Evolutionary conservation across 2,888 invertebrate species (phyloP), one percentile per base, ranked within the genome.

Genomic region (Caenorhabditis uteleia): DNA sequence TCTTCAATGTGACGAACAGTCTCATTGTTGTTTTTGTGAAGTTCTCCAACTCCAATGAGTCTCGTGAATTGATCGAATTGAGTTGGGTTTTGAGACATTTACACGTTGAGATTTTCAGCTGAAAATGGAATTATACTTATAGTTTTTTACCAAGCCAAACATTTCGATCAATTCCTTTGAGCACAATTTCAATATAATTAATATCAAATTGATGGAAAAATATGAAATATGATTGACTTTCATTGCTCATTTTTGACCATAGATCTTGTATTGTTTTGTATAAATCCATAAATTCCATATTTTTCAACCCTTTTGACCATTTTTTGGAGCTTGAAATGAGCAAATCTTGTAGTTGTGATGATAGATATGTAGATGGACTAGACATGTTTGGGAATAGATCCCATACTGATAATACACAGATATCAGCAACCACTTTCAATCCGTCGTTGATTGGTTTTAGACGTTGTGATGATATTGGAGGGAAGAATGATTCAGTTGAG

Each of bases 151-250:
- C n/a, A 14, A n/a, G 8, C 4, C 5, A 34, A 34, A 34, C 34
- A 7, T 34, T 34, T 34, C n/a, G 14, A 10, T 5, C 7, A 34
- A 34, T 12, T 12, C 5, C n/a, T 43, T 20, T 4, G 6, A 43
- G 16, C 0, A 51, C 46, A 8, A 51, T 36, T 16, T 50, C 47
- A 7, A 68, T 45, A 26, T 58, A 70, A 43, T 70, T 61, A 8
- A 68, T 68, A 29, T 61, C 65, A 23, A 70, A 70, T 36, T 70
- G 70, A 40, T 68, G 60, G 31, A 65, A 70, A 31, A 70, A 70
- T 18, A 70, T 57, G 23, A 48, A 51, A 38, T 54, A 58, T 18
- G 64, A 42, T 18, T 58, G 53, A 20, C 43, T 50, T 20, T 64
- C 64, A 18, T 48, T 54, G 45, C 46, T 58, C 31, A 64, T 12